phyloP scores from a whole-genome alignment of 2,113 vertebrate species.

The Carettochelys insculpta region DNA sequence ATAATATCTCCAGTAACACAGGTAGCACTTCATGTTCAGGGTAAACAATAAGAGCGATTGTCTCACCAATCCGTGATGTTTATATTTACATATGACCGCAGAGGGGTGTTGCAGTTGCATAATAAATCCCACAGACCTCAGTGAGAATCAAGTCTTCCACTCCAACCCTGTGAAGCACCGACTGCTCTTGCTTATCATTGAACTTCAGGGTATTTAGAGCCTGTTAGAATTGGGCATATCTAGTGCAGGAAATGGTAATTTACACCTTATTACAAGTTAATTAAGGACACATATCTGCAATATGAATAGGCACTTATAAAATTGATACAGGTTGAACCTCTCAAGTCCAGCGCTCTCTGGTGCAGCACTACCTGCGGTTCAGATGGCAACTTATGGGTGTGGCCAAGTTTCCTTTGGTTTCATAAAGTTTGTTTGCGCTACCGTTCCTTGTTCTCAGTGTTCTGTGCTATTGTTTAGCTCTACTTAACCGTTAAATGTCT shows the following conservation, averaged over 20 bases:
- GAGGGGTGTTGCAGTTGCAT: neutral
- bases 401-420: too few species aligned
- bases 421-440: too few species aligned
- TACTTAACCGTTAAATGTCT: too few species aligned
- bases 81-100: neutral
- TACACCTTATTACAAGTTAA: neutral
- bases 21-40: accelerated
- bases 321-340: too few species aligned
- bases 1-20: neutral
- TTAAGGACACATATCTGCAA: too few species aligned
- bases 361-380: too few species aligned
- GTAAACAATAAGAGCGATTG: too few species aligned
- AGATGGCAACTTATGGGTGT: too few species aligned
- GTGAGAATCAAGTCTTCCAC: neutral
- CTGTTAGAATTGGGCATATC: neutral
- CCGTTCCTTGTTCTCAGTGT: too few species aligned
- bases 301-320: too few species aligned
- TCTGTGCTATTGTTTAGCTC: too few species aligned
- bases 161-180: neutral
- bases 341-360: too few species aligned
- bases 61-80: neutral
- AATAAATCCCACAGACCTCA: neutral
- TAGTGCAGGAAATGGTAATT: neutral
- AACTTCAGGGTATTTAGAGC: neutral
- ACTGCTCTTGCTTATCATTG: neutral